Percentiles rank a stretch among this genome's conserved stretches.
Conservation (phyloP, 2,888 invertebrate species). For the Dysmachus trigonus region DNA sequence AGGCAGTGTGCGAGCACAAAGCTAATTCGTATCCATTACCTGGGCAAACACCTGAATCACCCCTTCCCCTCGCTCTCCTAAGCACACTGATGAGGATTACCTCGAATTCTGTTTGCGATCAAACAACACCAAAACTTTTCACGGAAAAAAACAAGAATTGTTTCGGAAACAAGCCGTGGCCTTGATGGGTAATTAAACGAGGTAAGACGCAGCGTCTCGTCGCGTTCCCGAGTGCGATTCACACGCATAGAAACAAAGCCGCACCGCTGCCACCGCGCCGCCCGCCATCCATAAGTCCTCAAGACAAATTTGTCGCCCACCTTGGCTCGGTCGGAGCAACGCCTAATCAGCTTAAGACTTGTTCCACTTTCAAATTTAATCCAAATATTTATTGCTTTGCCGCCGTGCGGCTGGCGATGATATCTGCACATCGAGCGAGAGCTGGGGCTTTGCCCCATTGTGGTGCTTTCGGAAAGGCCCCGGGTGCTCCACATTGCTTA, state of each 20-base stretch:
- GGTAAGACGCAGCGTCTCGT: neutral
- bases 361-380: constrained; percentile 32
- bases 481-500: constrained; percentile 14
- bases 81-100: neutral
- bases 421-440: neutral
- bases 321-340: neutral
- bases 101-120: neutral
- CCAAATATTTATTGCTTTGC: constrained; percentile 32
- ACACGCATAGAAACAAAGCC: neutral
- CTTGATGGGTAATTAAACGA: constrained; percentile 24
- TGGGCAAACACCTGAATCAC: neutral
- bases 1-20: neutral
- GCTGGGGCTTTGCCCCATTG: neutral
- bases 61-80: neutral
- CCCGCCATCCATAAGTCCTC: neutral
- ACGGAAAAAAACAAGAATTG: neutral
- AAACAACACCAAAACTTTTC: neutral
- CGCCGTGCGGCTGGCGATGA: neutral
- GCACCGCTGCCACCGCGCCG: neutral
- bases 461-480: neutral
- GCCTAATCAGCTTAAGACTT: constrained; percentile 30
- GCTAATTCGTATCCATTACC: neutral
- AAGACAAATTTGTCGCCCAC: constrained; percentile 36
- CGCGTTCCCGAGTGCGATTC: neutral
- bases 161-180: neutral